Conservation (phyloP, 1,140 invertebrate genomes). For the Sminthurides bifidus region DNA sequence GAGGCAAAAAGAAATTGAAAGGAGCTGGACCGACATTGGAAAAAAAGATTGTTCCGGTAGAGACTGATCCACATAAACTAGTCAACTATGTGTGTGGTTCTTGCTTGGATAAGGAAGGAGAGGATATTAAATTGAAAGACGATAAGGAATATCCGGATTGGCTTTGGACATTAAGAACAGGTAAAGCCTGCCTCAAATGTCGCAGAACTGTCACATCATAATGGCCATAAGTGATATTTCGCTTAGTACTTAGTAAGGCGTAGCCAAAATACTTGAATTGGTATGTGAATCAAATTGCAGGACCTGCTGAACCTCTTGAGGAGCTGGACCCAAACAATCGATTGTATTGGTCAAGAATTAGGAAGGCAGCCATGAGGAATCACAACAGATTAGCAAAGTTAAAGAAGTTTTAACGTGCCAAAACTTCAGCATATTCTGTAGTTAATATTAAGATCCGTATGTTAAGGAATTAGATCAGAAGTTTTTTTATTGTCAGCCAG, state of each 20-base stretch:
- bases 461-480: too few species aligned
- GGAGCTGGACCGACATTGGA: slow-evolving; percentile 43
- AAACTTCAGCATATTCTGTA: too few species aligned
- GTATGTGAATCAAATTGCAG: slow-evolving; percentile 29
- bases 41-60: slow-evolving; percentile 66
- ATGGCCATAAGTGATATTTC: not conserved
- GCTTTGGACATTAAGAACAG: slow-evolving; percentile 65
- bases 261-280: not conserved
- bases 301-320: slow-evolving; percentile 47
- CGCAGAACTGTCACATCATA: not conserved
- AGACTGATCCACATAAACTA: slow-evolving; percentile 69
- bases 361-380: slow-evolving; percentile 46
- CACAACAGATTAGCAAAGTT: slow-evolving; percentile 49
- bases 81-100: slow-evolving; percentile 72
- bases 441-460: too few species aligned
- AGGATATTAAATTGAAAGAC: slow-evolving; percentile 70
- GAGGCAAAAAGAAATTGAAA: slow-evolving; percentile 41
- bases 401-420: slow-evolving; percentile 44
- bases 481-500: too few species aligned
- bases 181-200: slow-evolving; percentile 25
- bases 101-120: slow-evolving; percentile 60
- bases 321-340: slow-evolving; percentile 67
- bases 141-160: slow-evolving; percentile 87
- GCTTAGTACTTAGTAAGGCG: not conserved
- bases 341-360: slow-evolving; percentile 63